phyloP scores from a whole-genome alignment of 2,113 vertebrate species.

The Stictonetta naevosa region DNA sequence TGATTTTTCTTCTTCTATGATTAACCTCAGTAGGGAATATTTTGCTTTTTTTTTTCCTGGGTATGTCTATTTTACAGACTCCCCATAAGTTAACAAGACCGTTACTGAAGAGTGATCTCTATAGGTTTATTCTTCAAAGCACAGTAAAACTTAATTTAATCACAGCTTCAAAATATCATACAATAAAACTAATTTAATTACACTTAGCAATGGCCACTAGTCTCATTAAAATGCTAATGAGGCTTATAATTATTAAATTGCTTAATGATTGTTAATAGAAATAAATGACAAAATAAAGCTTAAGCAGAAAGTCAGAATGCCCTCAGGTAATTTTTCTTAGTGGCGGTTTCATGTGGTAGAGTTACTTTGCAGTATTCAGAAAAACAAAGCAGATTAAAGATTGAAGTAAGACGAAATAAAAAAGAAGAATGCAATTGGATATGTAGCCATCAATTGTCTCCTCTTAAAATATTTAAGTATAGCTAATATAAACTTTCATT shows the following conservation, averaged over 20 bases:
- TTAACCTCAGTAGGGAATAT: constrained; percentile 55
- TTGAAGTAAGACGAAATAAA: background rate
- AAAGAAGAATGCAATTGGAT: background rate
- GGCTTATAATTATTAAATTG: constrained; percentile 89
- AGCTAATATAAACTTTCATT: background rate
- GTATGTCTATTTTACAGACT: constrained; percentile 64
- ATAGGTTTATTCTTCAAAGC: constrained; percentile 79
- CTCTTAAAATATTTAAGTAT: background rate
- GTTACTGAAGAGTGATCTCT: constrained; percentile 69
- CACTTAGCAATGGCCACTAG: constrained; percentile 78
- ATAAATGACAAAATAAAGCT: constrained; percentile 85
- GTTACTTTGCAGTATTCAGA: background rate
- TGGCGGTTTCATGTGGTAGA: constrained; percentile 6
- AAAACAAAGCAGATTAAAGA: constrained; percentile 29
- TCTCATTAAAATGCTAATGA: constrained; percentile 90
- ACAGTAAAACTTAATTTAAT: constrained; percentile 83
- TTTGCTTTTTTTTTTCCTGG: constrained; percentile 31
- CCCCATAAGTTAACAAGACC: constrained; percentile 72
- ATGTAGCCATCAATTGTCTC: background rate
- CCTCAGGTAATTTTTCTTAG: constrained; percentile 72
- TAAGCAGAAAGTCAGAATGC: constrained; percentile 78
- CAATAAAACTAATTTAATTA: constrained; percentile 87
- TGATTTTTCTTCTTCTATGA: constrained; percentile 52
- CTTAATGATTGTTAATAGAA: constrained; percentile 83
- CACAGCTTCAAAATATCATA: constrained; percentile 81